phyloP scores from a whole-genome alignment of 2,888 invertebrate species.

The Erannis defoliaria region DNA sequence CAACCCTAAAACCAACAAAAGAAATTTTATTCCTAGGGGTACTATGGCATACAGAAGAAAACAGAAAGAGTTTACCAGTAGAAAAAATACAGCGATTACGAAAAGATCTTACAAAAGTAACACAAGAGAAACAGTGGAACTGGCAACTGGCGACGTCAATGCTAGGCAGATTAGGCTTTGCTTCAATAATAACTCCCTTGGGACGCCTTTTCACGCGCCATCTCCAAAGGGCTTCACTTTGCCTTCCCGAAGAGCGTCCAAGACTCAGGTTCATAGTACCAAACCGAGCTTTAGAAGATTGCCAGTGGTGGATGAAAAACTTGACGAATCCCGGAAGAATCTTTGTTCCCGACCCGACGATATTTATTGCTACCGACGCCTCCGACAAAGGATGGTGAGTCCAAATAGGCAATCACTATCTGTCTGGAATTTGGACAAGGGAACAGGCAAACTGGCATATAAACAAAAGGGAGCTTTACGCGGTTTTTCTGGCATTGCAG shows the following conservation, averaged over 20 bases:
- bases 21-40: conserved; percentile 43
- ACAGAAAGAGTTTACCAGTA: conserved; percentile 25
- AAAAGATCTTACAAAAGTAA: conserved; percentile 1
- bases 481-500: conserved; percentile 34
- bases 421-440: conserved; percentile 32
- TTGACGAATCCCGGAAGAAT: conserved; percentile 9
- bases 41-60: conserved; percentile 37
- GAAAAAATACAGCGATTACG: conserved; percentile 22
- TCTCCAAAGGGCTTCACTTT: conserved; percentile 30
- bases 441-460: conserved; percentile 42
- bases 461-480: conserved; percentile 47
- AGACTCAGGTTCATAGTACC: neutral
- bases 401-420: conserved; percentile 25
- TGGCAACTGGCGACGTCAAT: conserved; percentile 35
- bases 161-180: conserved; percentile 40
- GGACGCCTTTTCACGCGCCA: conserved; percentile 32
- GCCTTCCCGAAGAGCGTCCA: conserved; percentile 17
- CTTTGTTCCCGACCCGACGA: conserved; percentile 21
- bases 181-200: conserved; percentile 33
- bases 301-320: conserved; percentile 38
- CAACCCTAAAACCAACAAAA: conserved; percentile 6
- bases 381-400: conserved; percentile 45
- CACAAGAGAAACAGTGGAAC: conserved; percentile 17
- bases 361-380: conserved; percentile 45
- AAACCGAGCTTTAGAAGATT: conserved; percentile 22